Evolutionary conservation across 92 coral and sea anemone genomes (phyloP).

Genomic region (Muricea muricata): DNA sequence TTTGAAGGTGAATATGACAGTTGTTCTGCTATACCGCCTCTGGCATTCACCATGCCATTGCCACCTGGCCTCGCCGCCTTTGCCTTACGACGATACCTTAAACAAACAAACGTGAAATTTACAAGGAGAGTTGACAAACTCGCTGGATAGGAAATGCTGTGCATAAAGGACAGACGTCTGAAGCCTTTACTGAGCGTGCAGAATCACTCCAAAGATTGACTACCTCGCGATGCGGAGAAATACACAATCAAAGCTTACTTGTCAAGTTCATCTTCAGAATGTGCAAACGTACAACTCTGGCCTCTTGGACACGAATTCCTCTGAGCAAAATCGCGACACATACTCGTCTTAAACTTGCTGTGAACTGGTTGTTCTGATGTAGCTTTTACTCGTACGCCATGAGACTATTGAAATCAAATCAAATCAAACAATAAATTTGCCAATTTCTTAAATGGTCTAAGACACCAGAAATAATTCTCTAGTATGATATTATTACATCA

Average conservation of each 20-base stretch:
- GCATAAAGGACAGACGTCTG: no score
- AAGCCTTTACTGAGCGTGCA: no score
- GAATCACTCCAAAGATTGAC: neutral
- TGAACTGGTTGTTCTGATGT: conserved; percentile 69
- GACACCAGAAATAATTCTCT: no score
- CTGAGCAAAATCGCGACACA: conserved; percentile 90
- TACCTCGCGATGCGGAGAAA: neutral
- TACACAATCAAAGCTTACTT: conserved; percentile 60
- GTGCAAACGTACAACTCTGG: conserved; percentile 92
- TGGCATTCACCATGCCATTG: conserved; percentile 6
- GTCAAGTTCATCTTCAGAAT: conserved; percentile 96
- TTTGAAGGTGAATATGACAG: neutral
- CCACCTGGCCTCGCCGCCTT: conserved; percentile 21
- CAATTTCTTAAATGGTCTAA: no score
- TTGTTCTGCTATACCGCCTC: conserved; percentile 35
- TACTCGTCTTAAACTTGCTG: conserved; percentile 94
- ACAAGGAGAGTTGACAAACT: no score
- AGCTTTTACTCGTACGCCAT: conserved; percentile 4
- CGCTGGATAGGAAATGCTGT: no score
- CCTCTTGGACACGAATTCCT: conserved; percentile 95
- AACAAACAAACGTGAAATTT: neutral
- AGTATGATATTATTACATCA: no score
- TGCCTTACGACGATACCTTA: conserved; percentile 38
- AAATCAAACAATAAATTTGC: no score
- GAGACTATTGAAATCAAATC: conserved; percentile 53